phyloP scores from a whole-genome alignment of 2,888 invertebrate species.

The Cetonia aurata region DNA sequence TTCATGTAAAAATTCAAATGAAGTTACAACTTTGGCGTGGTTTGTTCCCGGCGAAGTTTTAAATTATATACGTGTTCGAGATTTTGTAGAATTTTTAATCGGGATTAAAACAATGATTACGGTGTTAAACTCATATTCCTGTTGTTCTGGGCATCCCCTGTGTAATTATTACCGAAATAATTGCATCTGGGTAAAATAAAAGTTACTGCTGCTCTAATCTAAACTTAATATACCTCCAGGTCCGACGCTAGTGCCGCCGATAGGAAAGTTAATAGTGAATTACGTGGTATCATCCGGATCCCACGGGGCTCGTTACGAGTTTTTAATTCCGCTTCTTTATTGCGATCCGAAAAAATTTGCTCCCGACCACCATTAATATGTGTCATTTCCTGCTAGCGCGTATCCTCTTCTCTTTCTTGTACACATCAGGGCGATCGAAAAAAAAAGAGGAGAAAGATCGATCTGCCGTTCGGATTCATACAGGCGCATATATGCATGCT shows the following conservation, averaged over 20 bases:
- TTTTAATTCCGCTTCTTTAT: constrained; percentile 64
- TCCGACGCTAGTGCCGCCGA: constrained; percentile 52
- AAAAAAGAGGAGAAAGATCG: constrained; percentile 4
- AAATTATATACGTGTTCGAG: too few relatives aligned
- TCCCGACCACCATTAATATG: constrained; percentile 59
- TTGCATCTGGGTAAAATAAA: constrained; percentile 49
- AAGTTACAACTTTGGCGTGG: too few relatives aligned
- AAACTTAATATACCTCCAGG: constrained; percentile 59
- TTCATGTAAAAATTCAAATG: background rate
- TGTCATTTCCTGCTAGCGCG: constrained; percentile 53
- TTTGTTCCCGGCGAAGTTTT: too few relatives aligned
- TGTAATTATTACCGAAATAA: constrained; percentile 28
- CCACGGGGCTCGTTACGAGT: constrained; percentile 62
- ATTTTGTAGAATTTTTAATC: too few relatives aligned
- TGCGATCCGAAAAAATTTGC: constrained; percentile 56
- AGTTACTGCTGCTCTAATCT: constrained; percentile 58
- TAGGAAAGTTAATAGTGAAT: constrained; percentile 55
- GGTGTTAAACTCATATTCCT: too few relatives aligned
- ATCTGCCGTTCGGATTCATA: background rate
- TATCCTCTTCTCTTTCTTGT: constrained; percentile 20
- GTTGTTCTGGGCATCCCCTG: constrained; percentile 10
- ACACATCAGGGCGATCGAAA: constrained; percentile 14
- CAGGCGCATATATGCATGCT: constrained; percentile 3
- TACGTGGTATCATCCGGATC: constrained; percentile 53
- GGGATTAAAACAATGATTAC: too few relatives aligned